Evolutionary conservation across 1,140 invertebrate genomes (phyloP).

Genomic region (Drosophila miranda): DNA sequence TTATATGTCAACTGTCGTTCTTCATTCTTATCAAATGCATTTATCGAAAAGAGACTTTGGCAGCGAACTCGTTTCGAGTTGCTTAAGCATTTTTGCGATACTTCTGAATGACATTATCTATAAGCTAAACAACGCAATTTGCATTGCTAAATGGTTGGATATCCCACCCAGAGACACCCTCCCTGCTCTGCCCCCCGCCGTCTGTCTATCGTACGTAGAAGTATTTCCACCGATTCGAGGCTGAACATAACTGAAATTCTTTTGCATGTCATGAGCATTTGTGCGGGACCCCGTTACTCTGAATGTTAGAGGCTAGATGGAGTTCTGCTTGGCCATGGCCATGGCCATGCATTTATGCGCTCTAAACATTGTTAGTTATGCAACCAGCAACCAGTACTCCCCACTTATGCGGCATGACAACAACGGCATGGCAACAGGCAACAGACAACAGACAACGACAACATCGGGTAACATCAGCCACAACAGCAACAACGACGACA

Average conservation of each 20-base stretch:
- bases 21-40: constrained; percentile 53
- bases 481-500: constrained; percentile 14
- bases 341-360: constrained; percentile 71
- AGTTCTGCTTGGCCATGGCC: constrained; percentile 27
- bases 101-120: constrained; percentile 76
- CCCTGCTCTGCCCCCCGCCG: background rate
- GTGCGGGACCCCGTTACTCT: constrained; percentile 72
- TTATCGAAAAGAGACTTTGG: constrained; percentile 42
- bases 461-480: constrained; percentile 26
- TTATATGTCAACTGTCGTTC: constrained; percentile 46
- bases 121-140: constrained; percentile 73
- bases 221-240: constrained; percentile 36
- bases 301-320: constrained; percentile 58
- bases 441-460: constrained; percentile 63
- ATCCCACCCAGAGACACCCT: constrained; percentile 14
- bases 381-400: constrained; percentile 54
- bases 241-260: constrained; percentile 68
- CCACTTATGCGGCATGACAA: constrained; percentile 47
- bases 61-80: constrained; percentile 61
- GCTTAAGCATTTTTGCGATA: constrained; percentile 60
- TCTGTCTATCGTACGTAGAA: no score
- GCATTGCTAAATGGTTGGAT: constrained; percentile 69
- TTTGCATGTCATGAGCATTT: constrained; percentile 74
- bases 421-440: constrained; percentile 25
- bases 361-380: constrained; percentile 78